Evolutionary conservation across 2,113 vertebrate genomes (phyloP).

Genomic region (Cryptoleucopteryx plumbea): DNA sequence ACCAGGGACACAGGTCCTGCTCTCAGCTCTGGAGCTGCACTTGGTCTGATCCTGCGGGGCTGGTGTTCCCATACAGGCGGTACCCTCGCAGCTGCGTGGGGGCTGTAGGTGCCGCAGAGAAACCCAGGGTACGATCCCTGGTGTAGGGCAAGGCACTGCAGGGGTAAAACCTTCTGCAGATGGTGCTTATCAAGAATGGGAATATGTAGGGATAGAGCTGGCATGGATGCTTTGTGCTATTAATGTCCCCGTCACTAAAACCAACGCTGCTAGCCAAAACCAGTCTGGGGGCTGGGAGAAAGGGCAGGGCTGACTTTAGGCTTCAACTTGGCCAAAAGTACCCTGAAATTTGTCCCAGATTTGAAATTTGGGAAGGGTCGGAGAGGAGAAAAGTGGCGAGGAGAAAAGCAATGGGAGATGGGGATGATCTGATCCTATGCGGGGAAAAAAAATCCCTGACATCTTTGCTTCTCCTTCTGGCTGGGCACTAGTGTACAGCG

Average conservation of each 20-base stretch:
- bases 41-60: neutral
- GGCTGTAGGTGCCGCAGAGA: neutral
- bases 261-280: neutral
- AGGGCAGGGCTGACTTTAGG: neutral
- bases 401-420: neutral
- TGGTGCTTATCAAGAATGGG: neutral
- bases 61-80: neutral
- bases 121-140: neutral
- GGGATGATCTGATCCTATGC: fast-evolving
- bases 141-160: neutral
- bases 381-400: neutral
- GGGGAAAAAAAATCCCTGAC: neutral
- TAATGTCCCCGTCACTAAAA: neutral
- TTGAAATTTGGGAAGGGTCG: neutral
- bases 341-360: neutral
- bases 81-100: fast-evolving
- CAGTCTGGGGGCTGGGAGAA: neutral
- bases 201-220: neutral
- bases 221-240: neutral
- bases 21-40: neutral
- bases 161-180: neutral
- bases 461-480: neutral
- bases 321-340: neutral
- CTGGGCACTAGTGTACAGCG: fast-evolving
- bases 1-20: neutral